Percentiles rank a stretch among this genome's conserved stretches.
Conservation (phyloP, 2,888 invertebrate genomes). For the Watsonalla cultraria region DNA sequence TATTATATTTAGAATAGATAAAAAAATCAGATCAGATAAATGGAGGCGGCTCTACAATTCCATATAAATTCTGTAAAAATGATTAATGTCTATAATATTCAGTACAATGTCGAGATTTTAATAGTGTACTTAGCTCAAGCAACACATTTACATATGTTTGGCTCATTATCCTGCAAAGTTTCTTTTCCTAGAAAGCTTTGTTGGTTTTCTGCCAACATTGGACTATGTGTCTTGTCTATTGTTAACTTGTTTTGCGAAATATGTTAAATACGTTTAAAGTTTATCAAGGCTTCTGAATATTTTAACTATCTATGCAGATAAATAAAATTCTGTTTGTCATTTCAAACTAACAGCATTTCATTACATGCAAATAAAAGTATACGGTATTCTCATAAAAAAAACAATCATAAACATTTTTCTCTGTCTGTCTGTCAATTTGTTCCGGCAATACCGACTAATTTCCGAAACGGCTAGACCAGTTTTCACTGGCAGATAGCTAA, state of each 20-base stretch:
- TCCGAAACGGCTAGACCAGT: too few relatives aligned
- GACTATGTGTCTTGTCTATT: slow-evolving; percentile 17
- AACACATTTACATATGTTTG: slow-evolving; percentile 41
- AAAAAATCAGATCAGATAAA: not conserved
- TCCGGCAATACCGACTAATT: too few relatives aligned
- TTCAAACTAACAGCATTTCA: too few relatives aligned
- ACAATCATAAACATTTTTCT: too few relatives aligned
- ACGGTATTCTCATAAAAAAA: too few relatives aligned
- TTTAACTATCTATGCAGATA: too few relatives aligned
- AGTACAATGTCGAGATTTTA: not conserved
- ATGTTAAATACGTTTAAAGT: slow-evolving; percentile 7
- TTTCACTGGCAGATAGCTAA: too few relatives aligned
- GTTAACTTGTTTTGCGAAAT: slow-evolving; percentile 19
- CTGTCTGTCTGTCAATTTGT: too few relatives aligned
- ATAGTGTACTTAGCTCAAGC: slow-evolving; percentile 1
- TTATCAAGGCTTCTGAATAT: not conserved
- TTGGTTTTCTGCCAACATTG: slow-evolving; percentile 50
- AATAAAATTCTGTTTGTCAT: too few relatives aligned
- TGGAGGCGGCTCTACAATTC: not conserved
- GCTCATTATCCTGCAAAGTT: slow-evolving; percentile 45
- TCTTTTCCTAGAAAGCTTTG: slow-evolving; percentile 49
- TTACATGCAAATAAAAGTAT: too few relatives aligned
- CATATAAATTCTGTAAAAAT: not conserved
- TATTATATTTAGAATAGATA: too few relatives aligned
- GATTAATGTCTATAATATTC: not conserved